A percentile compares a stretch with the other conserved stretches of the same genome.
phyloP scores from a whole-genome alignment of 2,797 vertebrate species.

The Labeo calbasu region DNA sequence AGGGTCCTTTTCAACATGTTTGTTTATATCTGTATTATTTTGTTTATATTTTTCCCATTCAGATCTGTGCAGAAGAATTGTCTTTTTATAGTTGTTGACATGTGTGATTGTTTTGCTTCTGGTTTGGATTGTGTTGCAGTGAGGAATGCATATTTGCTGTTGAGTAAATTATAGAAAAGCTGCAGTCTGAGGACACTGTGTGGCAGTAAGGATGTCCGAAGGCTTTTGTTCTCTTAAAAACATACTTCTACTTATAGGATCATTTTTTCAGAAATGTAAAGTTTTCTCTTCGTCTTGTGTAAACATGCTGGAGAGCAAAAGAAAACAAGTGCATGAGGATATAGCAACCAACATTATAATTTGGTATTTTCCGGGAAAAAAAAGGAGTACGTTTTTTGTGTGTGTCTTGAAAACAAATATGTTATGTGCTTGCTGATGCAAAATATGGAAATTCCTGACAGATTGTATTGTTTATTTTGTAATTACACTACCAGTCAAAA shows the following conservation, averaged over 20 bases:
- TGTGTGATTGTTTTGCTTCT: not conserved
- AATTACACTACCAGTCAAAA: too few species aligned
- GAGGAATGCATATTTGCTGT: constrained; percentile 1
- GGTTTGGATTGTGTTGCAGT: not conserved
- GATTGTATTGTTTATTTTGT: not conserved
- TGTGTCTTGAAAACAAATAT: not conserved
- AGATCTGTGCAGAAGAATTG: not conserved
- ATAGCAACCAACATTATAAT: constrained; percentile 12
- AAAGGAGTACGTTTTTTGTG: not conserved
- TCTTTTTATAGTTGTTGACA: not conserved
- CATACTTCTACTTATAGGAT: not conserved
- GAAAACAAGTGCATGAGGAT: not conserved
- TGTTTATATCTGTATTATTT: not conserved
- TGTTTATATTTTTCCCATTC: not conserved
- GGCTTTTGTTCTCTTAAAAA: constrained; percentile 14
- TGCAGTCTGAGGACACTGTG: not conserved
- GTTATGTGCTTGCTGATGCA: not conserved
- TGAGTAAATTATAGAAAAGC: not conserved
- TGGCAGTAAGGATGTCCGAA: constrained; percentile 5
- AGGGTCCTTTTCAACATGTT: not conserved
- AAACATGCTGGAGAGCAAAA: not conserved
- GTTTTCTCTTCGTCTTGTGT: not conserved
- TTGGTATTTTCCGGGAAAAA: not conserved
- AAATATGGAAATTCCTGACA: not conserved
- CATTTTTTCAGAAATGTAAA: not conserved